Percentiles rank a stretch among this genome's conserved stretches.
Conservation (phyloP, 2,113 vertebrate species). For the Petroica traversi region DNA sequence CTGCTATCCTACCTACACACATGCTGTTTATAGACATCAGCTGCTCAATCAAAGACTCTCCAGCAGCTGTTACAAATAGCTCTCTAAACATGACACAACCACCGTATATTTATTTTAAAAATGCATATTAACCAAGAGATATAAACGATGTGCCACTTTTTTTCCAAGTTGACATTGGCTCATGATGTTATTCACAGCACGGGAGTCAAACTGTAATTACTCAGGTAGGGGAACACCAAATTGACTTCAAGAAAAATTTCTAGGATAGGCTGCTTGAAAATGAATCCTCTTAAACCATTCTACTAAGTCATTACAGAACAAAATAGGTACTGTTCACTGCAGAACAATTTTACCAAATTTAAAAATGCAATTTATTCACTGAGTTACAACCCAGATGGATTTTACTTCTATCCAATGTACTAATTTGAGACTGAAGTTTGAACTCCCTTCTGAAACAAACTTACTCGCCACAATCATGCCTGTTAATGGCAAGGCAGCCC, state of each 20-base stretch:
- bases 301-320: background rate
- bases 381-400: background rate
- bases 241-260: background rate
- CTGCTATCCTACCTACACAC: background rate
- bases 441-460: background rate
- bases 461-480: background rate
- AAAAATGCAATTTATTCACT: background rate
- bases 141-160: background rate
- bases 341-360: background rate
- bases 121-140: background rate
- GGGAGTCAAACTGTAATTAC: background rate
- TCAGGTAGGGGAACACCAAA: background rate
- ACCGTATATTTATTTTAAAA: background rate
- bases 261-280: background rate
- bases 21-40: background rate
- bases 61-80: background rate
- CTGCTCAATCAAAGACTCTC: background rate
- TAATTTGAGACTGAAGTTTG: background rate
- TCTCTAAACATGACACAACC: background rate
- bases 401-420: background rate
- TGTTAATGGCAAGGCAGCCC: background rate
- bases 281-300: background rate
- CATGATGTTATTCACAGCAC: background rate
- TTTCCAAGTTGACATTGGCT: background rate
- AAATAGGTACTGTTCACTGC: background rate